phyloP scores from a whole-genome alignment of 2,888 invertebrate genomes.

The Acanthacorydalis orientalis region DNA sequence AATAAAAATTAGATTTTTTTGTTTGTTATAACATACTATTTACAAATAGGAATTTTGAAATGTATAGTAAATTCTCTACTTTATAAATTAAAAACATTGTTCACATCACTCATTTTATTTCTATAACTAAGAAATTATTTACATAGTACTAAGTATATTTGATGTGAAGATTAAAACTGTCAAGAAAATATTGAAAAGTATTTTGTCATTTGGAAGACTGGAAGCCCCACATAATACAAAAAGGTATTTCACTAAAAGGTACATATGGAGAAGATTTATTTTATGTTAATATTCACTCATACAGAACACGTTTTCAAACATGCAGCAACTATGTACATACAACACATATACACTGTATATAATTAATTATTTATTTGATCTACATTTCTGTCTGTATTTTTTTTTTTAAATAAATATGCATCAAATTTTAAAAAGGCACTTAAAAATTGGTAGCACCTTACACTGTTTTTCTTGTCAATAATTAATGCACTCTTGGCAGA shows the following conservation, averaged over 20 bases:
- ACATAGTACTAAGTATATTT: not conserved
- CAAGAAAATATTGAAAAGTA: not conserved
- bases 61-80: not conserved
- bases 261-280: not conserved
- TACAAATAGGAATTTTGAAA: not conserved
- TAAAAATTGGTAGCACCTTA: not conserved
- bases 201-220: slow-evolving; percentile 1
- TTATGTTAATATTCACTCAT: too few relatives aligned
- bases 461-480: not conserved
- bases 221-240: slow-evolving; percentile 3
- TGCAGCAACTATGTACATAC: too few relatives aligned
- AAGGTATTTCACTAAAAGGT: not conserved
- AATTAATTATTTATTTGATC: too few relatives aligned
- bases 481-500: too few relatives aligned
- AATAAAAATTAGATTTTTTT: too few relatives aligned
- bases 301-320: too few relatives aligned
- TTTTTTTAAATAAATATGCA: too few relatives aligned
- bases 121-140: not conserved
- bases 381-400: too few relatives aligned
- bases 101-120: not conserved
- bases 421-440: not conserved
- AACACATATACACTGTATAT: too few relatives aligned
- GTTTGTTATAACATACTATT: not conserved
- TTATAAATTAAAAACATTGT: not conserved
- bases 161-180: not conserved